Percentiles rank a stretch among this genome's conserved stretches.
phyloP scores from a whole-genome alignment of 2,797 vertebrate species.

The Clamator glandarius region DNA sequence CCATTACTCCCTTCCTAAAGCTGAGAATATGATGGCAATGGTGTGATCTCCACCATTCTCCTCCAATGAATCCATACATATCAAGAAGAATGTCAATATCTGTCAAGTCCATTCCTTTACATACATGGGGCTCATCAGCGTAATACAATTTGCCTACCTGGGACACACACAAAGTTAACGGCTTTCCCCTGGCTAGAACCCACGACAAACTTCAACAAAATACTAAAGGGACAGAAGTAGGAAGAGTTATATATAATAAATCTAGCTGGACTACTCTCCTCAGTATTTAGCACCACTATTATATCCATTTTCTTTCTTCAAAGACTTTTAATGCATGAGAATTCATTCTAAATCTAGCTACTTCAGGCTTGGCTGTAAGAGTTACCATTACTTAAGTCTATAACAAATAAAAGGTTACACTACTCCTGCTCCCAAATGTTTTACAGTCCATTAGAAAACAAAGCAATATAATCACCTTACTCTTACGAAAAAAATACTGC shows the following conservation, averaged over 20 bases:
- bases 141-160: not conserved
- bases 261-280: not conserved
- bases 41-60: not conserved
- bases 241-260: slow-evolving; percentile 8
- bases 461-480: not conserved
- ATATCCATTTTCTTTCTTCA: slow-evolving; percentile 41
- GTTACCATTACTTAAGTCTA: not conserved
- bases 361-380: not conserved
- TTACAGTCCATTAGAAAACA: slow-evolving; percentile 20
- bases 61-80: not conserved
- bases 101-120: not conserved
- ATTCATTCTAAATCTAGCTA: not conserved
- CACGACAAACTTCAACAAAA: not conserved
- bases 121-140: not conserved
- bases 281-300: not conserved
- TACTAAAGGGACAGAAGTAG: not conserved
- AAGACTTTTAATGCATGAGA: not conserved
- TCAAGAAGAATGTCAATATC: not conserved
- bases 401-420: not conserved
- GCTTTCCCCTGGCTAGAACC: not conserved
- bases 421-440: not conserved
- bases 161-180: not conserved
- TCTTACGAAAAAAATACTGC: not conserved
- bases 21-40: not conserved
- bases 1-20: not conserved